Base-by-base conservation (phyloP, 2,888 invertebrate species). In the Coleophora flavipennella region DNA sequence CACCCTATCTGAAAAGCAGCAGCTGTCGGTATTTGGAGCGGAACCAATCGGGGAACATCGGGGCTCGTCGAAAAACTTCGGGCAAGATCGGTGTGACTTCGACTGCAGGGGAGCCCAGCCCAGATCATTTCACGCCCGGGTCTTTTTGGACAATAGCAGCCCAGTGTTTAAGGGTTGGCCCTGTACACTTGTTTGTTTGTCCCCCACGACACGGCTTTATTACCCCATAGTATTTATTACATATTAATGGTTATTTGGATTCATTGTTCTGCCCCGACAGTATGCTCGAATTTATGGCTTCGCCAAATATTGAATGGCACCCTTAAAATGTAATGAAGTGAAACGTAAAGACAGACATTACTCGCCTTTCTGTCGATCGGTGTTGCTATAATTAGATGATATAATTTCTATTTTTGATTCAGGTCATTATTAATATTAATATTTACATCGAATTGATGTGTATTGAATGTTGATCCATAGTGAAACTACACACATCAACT, bases 181-280 rank as follows among this genome's bases (percentile, higher is more conserved):
- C 59, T 41, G 59, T 73, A 67, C 81, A 81, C 83, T 84, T 84
- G 84, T 83, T 83, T 83, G 76, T 81, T 81, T 80, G 78, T 71
- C 64, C 83, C 80, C 79, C 65, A 59, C 67, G 67, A 68, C 70
- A 75, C 64, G 67, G 67, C 62, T 75, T 77, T 81, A 77, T 78
- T 76, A 63, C 81, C 77, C 84, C 72, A 73, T 76, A 78, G 79
- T 81, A 84, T 84, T 84, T 84, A 84, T 84, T 83, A 81, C 83
- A 80, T 84, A 84, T 84, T 84, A 84, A 84, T 84, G 81, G 84
- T 84, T 84, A 84, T 84, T 84, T 81, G 72, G 81, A 78, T 77
- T 80, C 81, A 83, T 84, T 84, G 83, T 84, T 72, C 73, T 62
- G 71, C 64, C 66, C 64, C 63, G 66, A 73, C 84, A 80, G 84